These are phyloP conservation scores for Teleiodes luculella DNA, from an alignment of 2,888 invertebrate genomes.

Conservation along the genomic window DNA sequence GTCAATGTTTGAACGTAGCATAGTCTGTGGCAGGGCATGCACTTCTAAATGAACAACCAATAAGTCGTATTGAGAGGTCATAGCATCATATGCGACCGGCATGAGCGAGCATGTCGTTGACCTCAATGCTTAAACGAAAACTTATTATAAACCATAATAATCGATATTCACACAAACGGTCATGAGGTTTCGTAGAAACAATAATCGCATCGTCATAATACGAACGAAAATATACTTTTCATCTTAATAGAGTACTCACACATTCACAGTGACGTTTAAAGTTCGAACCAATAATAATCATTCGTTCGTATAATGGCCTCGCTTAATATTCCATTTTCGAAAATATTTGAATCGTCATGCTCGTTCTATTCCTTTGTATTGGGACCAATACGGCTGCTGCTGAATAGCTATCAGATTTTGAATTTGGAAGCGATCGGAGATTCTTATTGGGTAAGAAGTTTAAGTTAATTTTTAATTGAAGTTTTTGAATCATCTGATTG, in stretches of 20 bases:
- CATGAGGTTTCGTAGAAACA: conserved; percentile 22
- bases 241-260: conserved; percentile 52
- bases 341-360: conserved; percentile 77
- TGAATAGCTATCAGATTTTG: conserved; percentile 64
- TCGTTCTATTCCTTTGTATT: conserved; percentile 71
- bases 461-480: conserved; percentile 37
- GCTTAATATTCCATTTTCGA: conserved; percentile 77
- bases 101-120: conserved; percentile 70
- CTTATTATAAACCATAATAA: conserved; percentile 39
- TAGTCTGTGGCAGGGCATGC: conserved; percentile 49
- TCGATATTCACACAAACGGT: conserved; percentile 33
- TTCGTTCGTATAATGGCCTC: conserved; percentile 72
- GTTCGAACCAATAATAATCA: conserved; percentile 57
- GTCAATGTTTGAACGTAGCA: conserved; percentile 18
- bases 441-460: conserved; percentile 55
- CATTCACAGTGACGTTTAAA: conserved; percentile 32
- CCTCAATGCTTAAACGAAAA: conserved; percentile 62
- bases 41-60: conserved; percentile 72
- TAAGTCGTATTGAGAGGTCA: conserved; percentile 73
- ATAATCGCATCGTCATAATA: conserved; percentile 7
- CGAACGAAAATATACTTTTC: conserved; percentile 36
- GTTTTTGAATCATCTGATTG: conserved; percentile 19
- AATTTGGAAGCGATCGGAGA: conserved; percentile 67
- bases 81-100: conserved; percentile 59
- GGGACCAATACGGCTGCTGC: conserved; percentile 53